phyloP scores from a whole-genome alignment of 2,113 vertebrate species.

The Rhodinocichla rosea region DNA sequence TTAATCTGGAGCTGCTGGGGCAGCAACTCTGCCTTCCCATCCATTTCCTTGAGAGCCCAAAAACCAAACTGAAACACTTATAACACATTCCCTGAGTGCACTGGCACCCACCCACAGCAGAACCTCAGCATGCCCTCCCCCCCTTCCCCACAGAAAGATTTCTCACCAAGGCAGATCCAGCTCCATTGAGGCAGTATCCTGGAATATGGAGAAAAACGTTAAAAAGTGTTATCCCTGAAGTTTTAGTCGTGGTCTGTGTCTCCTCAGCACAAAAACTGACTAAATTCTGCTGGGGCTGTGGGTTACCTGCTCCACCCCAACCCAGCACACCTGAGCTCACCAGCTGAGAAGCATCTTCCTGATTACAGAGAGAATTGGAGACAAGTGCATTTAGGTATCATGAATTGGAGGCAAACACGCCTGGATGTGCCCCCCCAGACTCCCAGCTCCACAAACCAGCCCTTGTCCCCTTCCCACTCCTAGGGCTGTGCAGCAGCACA shows the following conservation, averaged over 20 bases:
- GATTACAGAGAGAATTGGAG: neutral
- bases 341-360: neutral
- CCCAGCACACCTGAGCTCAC: neutral
- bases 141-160: no score
- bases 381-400: neutral
- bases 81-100: accelerated
- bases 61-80: neutral
- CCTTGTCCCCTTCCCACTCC: neutral
- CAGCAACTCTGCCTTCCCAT: neutral
- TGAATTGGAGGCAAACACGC: accelerated
- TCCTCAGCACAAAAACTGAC: neutral
- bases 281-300: neutral
- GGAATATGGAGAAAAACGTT: accelerated
- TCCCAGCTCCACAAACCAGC: neutral
- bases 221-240: accelerated
- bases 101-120: neutral
- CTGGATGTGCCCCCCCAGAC: neutral
- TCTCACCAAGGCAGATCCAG: neutral
- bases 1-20: neutral
- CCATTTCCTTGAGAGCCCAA: neutral
- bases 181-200: neutral
- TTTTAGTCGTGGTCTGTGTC: accelerated
- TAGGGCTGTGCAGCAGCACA: neutral
- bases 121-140: neutral
- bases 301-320: neutral